phyloP scores from a whole-genome alignment of 2,888 invertebrate species.

The Fissipunctia ypsillon region DNA sequence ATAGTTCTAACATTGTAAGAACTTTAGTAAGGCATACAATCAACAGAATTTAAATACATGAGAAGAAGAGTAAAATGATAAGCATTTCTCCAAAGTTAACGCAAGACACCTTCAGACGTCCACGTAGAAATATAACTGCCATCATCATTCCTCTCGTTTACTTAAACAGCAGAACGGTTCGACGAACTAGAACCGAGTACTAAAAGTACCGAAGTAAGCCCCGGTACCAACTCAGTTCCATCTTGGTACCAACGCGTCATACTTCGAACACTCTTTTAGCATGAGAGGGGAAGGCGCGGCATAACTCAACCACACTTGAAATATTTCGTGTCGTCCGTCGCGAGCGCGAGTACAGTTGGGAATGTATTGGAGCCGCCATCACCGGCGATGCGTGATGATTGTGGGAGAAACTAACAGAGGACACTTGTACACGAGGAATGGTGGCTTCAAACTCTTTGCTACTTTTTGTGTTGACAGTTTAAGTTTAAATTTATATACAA shows the following conservation, averaged over 20 bases:
- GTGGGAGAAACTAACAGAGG: constrained; percentile 23
- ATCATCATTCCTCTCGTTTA: constrained; percentile 7
- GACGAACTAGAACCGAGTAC: constrained; percentile 15
- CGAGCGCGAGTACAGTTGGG: constrained; percentile 52
- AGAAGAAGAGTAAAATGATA: neutral
- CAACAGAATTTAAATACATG: neutral
- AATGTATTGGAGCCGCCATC: constrained; percentile 64
- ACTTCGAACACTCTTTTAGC: constrained; percentile 54
- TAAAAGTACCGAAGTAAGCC: constrained; percentile 37
- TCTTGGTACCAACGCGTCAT: constrained; percentile 22
- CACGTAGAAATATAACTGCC: neutral
- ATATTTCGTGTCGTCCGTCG: constrained; percentile 63
- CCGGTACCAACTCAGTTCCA: constrained; percentile 11
- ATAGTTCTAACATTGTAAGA: too few species aligned
- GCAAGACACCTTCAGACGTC: neutral
- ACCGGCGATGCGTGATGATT: constrained; percentile 23
- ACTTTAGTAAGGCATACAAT: neutral
- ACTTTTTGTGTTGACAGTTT: neutral
- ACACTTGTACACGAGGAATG: neutral
- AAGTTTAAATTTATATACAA: too few species aligned
- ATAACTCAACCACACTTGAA: constrained; percentile 63
- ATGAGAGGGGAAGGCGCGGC: constrained; percentile 45
- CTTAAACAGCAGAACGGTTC: constrained; percentile 21
- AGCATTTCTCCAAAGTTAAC: neutral
- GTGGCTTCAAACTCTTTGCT: neutral